Percentiles rank a stretch among this genome's conserved stretches.
Evolutionary conservation across 2,797 vertebrate species (phyloP).

Genomic region (Rhinatrema bivittatum): DNA sequence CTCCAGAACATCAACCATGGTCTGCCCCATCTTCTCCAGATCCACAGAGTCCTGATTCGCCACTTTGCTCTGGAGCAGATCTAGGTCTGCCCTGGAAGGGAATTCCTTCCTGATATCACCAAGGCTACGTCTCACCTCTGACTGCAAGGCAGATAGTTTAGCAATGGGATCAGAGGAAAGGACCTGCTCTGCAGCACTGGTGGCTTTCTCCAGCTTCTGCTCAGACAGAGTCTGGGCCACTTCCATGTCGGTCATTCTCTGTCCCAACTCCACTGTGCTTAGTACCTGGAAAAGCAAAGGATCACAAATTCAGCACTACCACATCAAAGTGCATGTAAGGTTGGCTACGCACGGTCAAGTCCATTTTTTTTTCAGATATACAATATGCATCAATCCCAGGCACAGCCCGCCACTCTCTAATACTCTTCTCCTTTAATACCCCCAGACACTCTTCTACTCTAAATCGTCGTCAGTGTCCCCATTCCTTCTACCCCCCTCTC

Average conservation of each 20-base stretch:
- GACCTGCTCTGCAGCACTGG: slow-evolving; percentile 40
- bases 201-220: slow-evolving; percentile 44
- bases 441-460: not conserved
- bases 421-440: too few species aligned
- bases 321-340: not conserved
- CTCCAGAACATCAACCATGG: slow-evolving; percentile 1
- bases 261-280: slow-evolving; percentile 29
- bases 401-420: too few species aligned
- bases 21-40: slow-evolving; percentile 28
- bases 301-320: slow-evolving; percentile 1
- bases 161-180: slow-evolving; percentile 42
- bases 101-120: slow-evolving; percentile 45
- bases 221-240: slow-evolving; percentile 37
- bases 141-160: slow-evolving; percentile 48
- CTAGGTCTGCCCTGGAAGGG: slow-evolving; percentile 43
- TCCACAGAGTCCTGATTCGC: slow-evolving; percentile 27
- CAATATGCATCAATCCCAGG: too few species aligned
- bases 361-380: too few species aligned
- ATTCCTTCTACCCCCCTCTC: not conserved
- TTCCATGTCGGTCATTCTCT: slow-evolving; percentile 39
- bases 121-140: slow-evolving; percentile 42
- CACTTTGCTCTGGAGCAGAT: slow-evolving; percentile 28
- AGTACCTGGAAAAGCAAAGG: slow-evolving; percentile 27
- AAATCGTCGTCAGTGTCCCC: not conserved
- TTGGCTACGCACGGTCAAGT: too few species aligned